A percentile compares a stretch with the other conserved stretches of the same genome.
Conservation (phyloP, 2,888 invertebrate species). For the Eilema sororculum region DNA sequence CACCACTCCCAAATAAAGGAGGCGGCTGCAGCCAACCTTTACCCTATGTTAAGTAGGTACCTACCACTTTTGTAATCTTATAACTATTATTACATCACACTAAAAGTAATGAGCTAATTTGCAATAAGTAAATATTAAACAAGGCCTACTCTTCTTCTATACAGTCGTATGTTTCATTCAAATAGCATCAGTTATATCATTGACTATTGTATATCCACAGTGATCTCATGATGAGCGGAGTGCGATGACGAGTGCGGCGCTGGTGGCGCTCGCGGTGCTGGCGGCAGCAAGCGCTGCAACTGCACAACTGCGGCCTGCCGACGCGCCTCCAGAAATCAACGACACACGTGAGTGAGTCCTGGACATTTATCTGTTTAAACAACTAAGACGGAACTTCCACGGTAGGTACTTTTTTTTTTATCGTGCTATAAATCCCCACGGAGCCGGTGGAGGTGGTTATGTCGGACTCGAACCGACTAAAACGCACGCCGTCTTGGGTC, state of each 20-base stretch:
- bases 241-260: slow-evolving; percentile 76
- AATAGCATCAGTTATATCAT: slow-evolving; percentile 19
- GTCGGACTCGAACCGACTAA: too few species aligned
- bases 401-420: too few species aligned
- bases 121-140: not conserved
- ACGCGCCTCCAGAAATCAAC: slow-evolving; percentile 78
- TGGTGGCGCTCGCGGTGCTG: slow-evolving; percentile 75
- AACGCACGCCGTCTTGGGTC: too few species aligned
- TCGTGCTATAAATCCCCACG: too few species aligned
- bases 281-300: slow-evolving; percentile 67
- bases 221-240: slow-evolving; percentile 68
- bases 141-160: not conserved
- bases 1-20: too few species aligned
- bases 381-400: not conserved
- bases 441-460: too few species aligned
- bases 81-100: slow-evolving; percentile 2
- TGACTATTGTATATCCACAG: slow-evolving; percentile 44
- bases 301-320: slow-evolving; percentile 80
- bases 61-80: too few species aligned
- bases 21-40: too few species aligned
- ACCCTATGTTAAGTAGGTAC: too few species aligned
- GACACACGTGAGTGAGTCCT: slow-evolving; percentile 81
- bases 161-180: not conserved
- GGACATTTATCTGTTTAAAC: slow-evolving; percentile 8
- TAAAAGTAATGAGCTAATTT: slow-evolving; percentile 2